Evolutionary conservation across 2,888 invertebrate genomes (phyloP), one percentile per base, ranked within the genome.

Genomic region (Acanthoscelides obtectus): DNA sequence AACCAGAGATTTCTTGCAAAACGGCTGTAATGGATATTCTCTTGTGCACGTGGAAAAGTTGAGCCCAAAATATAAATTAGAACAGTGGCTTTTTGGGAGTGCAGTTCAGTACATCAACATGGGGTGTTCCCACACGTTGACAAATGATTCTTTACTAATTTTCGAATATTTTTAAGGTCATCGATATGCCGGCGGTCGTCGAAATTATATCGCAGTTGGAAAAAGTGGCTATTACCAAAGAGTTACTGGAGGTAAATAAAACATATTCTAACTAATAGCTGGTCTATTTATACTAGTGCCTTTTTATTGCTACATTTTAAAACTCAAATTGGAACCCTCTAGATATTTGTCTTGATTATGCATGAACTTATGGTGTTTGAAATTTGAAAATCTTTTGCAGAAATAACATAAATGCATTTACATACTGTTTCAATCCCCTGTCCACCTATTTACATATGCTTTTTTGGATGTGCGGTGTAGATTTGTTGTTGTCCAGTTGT

Each of bases 121-220:
- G 76, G 76, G 76, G 77, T 78, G 77, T 77, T 74, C 71, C 71
- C 73, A 70, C 68, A 72, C 69, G 73, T 71, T 70, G 65, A 65
- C 68, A 65, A 68, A 45, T 25, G 66, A 69, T 20, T 22, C 70
- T 74, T 70, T 64, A 20, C 63, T 71, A 73, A 76, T 74, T 76
- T 77, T 71, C 69, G 72, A 72, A 64, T 73, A 75, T 73, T 79
- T 88, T 90, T 73, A 87, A 97, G 97, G 97, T 97, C 90, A 92
- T 95, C 90, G 94, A 97, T 90, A 94, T 96, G 94, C 93, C 92
- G 86, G 90, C 93, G 85, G 96, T 97, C 88, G 90, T 95, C 88
- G 95, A 95, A 89, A 94, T 97, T 88, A 94, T 98, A 89, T 91
- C 94, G 87, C 89, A 93, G 86, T 89, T 98, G 92, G 97, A 98